Percentiles rank a stretch among this genome's conserved stretches.
These are phyloP conservation scores for Rousettus madagascariensis DNA, from an alignment of 2,797 vertebrate species.

Conservation along the genomic window DNA sequence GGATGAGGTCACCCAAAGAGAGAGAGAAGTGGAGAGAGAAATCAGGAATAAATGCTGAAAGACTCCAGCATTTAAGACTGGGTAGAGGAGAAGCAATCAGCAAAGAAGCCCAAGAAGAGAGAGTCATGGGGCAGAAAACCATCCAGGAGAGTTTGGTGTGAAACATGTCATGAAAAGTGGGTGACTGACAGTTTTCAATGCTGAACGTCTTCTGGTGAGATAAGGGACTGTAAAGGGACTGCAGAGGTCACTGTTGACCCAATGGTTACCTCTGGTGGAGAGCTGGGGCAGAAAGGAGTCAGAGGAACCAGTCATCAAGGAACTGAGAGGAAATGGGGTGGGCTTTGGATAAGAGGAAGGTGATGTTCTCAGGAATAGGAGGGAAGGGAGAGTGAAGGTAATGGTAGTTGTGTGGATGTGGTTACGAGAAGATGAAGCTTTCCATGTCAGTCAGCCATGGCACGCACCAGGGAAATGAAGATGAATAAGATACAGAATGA, in stretches of 20 bases:
- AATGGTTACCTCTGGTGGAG: not conserved
- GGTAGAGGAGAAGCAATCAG: not conserved
- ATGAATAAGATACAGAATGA: not conserved
- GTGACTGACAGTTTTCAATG: not conserved
- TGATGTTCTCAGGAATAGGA: not conserved
- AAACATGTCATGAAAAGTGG: not conserved
- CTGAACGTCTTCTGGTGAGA: not conserved
- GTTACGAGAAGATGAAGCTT: not conserved
- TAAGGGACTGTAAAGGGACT: not conserved
- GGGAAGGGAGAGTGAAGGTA: not conserved
- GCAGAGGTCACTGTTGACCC: not conserved
- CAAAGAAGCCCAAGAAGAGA: not conserved
- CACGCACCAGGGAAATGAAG: not conserved
- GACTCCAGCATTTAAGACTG: not conserved
- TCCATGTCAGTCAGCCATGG: not conserved
- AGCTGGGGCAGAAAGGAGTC: not conserved
- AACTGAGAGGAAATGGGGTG: not conserved
- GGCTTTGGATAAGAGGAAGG: not conserved
- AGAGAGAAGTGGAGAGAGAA: not conserved
- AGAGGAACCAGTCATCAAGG: not conserved
- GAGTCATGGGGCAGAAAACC: not conserved
- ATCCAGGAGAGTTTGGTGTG: not conserved
- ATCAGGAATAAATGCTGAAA: not conserved
- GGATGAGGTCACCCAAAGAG: not conserved
- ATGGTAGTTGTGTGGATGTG: not conserved